A percentile compares a stretch with the other conserved stretches of the same genome.
Evolutionary conservation across 2,113 vertebrate genomes (phyloP).

Genomic region (Lophius piscatorius): DNA sequence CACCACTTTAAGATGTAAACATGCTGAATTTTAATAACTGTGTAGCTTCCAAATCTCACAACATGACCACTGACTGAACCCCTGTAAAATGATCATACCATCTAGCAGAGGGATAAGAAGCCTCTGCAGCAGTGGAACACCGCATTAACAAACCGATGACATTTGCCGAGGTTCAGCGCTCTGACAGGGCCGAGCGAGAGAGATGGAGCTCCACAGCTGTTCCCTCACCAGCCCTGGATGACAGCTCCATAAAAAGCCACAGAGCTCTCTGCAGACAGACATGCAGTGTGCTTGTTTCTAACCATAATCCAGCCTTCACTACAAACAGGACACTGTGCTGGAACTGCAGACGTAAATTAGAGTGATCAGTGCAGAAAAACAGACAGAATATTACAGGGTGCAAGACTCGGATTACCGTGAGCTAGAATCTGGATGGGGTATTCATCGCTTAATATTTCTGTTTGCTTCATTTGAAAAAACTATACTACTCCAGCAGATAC

Average conservation of each 20-base stretch:
- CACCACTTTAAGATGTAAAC: neutral
- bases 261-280: slow-evolving; percentile 65
- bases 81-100: slow-evolving; percentile 54
- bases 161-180: slow-evolving; percentile 72
- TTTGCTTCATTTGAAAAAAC: too few relatives aligned
- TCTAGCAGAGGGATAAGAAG: slow-evolving; percentile 40
- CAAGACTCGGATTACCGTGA: neutral
- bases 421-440: too few relatives aligned
- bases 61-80: slow-evolving; percentile 74
- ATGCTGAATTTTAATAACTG: slow-evolving; percentile 1
- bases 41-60: slow-evolving; percentile 32
- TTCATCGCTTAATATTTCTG: too few relatives aligned
- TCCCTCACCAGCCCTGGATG: slow-evolving; percentile 65
- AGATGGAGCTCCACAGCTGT: slow-evolving; percentile 75
- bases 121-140: slow-evolving; percentile 61
- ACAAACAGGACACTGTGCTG: slow-evolving; percentile 26
- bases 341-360: slow-evolving; percentile 3
- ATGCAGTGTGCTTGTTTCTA: slow-evolving; percentile 56
- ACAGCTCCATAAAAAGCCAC: slow-evolving; percentile 78
- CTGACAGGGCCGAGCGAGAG: slow-evolving; percentile 53
- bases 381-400: neutral
- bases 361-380: slow-evolving; percentile 1
- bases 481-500: neutral
- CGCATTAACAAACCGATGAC: slow-evolving; percentile 73
- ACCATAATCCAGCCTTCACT: slow-evolving; percentile 26